phyloP scores from a whole-genome alignment of 2,113 vertebrate species.

The Charina bottae region DNA sequence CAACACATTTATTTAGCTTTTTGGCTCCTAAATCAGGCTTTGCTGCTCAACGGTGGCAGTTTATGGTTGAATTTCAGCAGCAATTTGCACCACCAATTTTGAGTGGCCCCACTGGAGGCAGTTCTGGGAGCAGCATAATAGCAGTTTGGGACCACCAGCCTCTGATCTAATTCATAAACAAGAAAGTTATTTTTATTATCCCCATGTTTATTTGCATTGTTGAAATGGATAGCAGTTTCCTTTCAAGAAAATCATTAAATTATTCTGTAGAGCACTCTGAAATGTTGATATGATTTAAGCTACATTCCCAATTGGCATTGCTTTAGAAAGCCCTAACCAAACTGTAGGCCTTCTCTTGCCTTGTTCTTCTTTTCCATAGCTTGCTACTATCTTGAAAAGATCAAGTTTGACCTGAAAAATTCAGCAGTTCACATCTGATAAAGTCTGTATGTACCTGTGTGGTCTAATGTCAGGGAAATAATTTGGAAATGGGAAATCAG shows the following conservation, averaged over 20 bases:
- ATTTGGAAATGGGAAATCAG: conserved; percentile 57
- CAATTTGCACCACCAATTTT: neutral
- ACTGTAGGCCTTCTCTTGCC: accelerated
- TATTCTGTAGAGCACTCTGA: neutral
- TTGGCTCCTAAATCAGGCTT: neutral
- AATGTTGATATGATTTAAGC: neutral
- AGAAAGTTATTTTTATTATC: conserved; percentile 60
- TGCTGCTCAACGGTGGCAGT: neutral
- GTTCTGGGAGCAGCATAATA: neutral
- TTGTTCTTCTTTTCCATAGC: neutral
- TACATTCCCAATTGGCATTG: neutral
- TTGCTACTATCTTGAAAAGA: conserved; percentile 23
- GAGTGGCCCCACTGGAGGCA: neutral
- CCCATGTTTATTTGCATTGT: neutral
- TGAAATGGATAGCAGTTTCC: neutral
- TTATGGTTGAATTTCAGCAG: neutral
- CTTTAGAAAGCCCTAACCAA: neutral
- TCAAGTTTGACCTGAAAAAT: neutral
- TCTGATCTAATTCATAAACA: neutral
- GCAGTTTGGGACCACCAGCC: neutral
- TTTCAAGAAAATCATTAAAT: neutral
- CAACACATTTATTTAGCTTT: neutral
- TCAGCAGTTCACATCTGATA: conserved; percentile 52
- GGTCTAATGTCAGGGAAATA: conserved; percentile 59
- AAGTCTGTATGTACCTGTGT: conserved; percentile 49